phyloP scores from a whole-genome alignment of 2,888 invertebrate species.

The Stenotaenia linearis region DNA sequence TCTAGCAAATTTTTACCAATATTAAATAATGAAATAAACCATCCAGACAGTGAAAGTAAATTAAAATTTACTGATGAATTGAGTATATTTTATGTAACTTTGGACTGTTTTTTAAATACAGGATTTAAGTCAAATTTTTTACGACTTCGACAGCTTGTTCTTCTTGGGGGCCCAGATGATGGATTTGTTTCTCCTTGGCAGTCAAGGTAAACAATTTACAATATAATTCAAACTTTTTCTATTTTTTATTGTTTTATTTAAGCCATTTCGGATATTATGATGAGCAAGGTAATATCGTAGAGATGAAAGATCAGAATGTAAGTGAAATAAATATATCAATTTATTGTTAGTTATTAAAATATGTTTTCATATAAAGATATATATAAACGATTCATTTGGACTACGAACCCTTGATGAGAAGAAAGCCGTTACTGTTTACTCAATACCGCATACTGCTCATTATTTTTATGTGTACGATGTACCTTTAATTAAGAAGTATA shows the following conservation, averaged over 20 bases:
- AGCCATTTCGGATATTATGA: conserved; percentile 84
- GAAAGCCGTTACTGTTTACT: background rate
- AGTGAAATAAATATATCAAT: background rate
- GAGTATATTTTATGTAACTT: no score
- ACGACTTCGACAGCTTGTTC: conserved; percentile 65
- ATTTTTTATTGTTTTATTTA: conserved; percentile 41
- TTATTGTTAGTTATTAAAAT: background rate
- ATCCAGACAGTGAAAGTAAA: background rate
- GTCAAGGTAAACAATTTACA: conserved; percentile 63
- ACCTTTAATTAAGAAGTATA: background rate
- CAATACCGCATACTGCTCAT: background rate
- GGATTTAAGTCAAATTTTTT: conserved; percentile 58
- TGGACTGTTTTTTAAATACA: conserved; percentile 36
- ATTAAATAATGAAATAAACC: background rate
- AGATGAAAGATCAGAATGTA: conserved; percentile 58
- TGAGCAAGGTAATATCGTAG: conserved; percentile 64
- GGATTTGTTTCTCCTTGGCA: conserved; percentile 92
- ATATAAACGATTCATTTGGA: background rate
- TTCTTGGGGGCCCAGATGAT: conserved; percentile 89
- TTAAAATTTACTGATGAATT: no score
- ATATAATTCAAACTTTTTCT: background rate
- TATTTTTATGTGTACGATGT: background rate
- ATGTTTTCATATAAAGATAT: background rate
- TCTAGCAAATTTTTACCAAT: background rate
- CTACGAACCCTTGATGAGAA: background rate